Evolutionary conservation across 2,113 vertebrate species (phyloP).

Genomic region (Tupaia tana): DNA sequence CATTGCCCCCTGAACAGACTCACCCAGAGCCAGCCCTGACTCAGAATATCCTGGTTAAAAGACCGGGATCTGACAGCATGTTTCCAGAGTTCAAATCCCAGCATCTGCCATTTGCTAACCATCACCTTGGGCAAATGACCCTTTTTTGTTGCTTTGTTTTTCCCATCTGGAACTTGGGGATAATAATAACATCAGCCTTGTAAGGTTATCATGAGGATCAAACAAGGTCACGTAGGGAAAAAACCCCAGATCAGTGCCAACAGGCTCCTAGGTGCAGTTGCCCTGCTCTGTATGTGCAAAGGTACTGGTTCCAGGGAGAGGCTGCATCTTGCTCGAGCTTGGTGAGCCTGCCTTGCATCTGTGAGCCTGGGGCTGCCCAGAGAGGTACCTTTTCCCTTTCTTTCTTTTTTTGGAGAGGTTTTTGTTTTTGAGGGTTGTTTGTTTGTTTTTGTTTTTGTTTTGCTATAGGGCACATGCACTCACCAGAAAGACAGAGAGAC

Average conservation of each 20-base stretch:
- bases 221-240: not conserved
- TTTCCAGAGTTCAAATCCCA: not conserved
- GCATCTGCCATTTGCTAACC: not conserved
- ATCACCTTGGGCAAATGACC: not conserved
- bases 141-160: not conserved
- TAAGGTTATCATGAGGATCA: not conserved
- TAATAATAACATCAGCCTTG: not conserved
- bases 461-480: too few relatives aligned
- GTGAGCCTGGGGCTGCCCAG: not conserved
- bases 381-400: too few relatives aligned
- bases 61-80: not conserved
- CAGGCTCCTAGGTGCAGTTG: accelerated
- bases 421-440: too few relatives aligned
- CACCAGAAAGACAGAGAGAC: too few relatives aligned
- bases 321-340: not conserved
- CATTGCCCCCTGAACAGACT: not conserved
- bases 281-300: accelerated
- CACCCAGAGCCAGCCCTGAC: not conserved
- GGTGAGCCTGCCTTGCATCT: not conserved
- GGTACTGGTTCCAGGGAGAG: too few relatives aligned
- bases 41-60: accelerated
- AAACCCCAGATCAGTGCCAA: accelerated
- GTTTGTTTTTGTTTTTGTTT: too few relatives aligned
- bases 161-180: not conserved
- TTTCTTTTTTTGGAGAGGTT: too few relatives aligned